Conservation (phyloP, 1,140 invertebrate genomes). For the Musca domestica region DNA sequence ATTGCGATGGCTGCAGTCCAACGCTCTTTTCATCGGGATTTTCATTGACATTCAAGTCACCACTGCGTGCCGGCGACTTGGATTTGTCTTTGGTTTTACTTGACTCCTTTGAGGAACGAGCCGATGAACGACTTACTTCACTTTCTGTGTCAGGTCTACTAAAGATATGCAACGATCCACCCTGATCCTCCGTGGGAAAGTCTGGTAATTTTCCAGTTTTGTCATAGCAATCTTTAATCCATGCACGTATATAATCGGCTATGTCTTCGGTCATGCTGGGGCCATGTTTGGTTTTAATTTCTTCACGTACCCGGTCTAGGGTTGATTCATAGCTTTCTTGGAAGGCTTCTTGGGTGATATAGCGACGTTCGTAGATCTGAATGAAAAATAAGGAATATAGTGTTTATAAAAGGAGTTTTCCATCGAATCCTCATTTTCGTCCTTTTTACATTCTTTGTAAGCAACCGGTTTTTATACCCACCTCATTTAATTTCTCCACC, state of each 20-base stretch:
- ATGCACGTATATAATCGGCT: slow-evolving; percentile 78
- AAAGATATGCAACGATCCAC: slow-evolving; percentile 80
- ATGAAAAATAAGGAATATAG: too few species aligned
- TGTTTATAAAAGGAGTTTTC: too few species aligned
- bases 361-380: slow-evolving; percentile 60
- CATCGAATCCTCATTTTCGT: too few species aligned
- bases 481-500: slow-evolving; percentile 42
- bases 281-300: slow-evolving; percentile 63
- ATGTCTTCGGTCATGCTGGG: slow-evolving; percentile 76
- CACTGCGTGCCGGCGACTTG: slow-evolving; percentile 57
- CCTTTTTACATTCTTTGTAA: too few species aligned
- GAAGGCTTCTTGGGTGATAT: slow-evolving; percentile 62
- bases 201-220: slow-evolving; percentile 87
- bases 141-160: slow-evolving; percentile 72
- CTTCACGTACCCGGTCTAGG: slow-evolving; percentile 59
- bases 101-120: slow-evolving; percentile 73
- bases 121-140: slow-evolving; percentile 74
- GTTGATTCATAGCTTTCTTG: slow-evolving; percentile 63
- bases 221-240: slow-evolving; percentile 76
- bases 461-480: too few species aligned
- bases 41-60: slow-evolving; percentile 59
- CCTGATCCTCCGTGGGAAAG: slow-evolving; percentile 84
- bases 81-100: slow-evolving; percentile 69
- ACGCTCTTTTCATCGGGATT: slow-evolving; percentile 59
- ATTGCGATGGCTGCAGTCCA: slow-evolving; percentile 59